Conservation (phyloP, 1,140 invertebrate species). For the Nixonia krombeini region DNA sequence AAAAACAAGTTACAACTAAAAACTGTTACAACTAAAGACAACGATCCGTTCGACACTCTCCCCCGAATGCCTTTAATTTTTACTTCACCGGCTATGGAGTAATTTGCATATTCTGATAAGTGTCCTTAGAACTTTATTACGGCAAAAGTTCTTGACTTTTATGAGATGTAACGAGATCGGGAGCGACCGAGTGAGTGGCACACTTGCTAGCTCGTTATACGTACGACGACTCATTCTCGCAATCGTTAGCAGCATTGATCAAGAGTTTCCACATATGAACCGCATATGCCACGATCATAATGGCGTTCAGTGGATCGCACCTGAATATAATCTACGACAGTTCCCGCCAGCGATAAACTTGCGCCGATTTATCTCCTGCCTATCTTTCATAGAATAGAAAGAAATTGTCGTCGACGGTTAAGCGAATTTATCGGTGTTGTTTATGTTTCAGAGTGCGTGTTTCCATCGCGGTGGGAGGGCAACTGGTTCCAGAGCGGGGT, state of each 20-base stretch:
- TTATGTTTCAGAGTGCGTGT: constrained; percentile 78
- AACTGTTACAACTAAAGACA: no score
- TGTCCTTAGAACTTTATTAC: constrained; percentile 50
- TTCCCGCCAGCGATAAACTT: no score
- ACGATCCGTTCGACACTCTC: constrained; percentile 26
- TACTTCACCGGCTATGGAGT: constrained; percentile 32
- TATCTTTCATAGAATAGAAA: no score
- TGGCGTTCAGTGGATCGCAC: no score
- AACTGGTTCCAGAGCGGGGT: constrained; percentile 89
- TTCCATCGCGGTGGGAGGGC: constrained; percentile 84
- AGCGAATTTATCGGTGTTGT: no score
- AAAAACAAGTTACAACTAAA: no score
- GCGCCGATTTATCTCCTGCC: no score
- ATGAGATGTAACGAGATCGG: constrained; percentile 44
- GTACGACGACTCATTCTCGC: constrained; percentile 39
- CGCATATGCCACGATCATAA: no score
- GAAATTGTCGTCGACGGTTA: no score
- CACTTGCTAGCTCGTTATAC: constrained; percentile 33
- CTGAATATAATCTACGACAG: no score
- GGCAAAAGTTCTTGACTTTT: constrained; percentile 41
- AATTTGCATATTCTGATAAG: constrained; percentile 50
- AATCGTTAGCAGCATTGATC: constrained; percentile 41
- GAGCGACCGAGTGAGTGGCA: no score
- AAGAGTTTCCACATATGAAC: no score
- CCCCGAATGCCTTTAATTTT: constrained; percentile 41